phyloP scores from a whole-genome alignment of 2,888 invertebrate genomes.

The Osedax frankpressi region DNA sequence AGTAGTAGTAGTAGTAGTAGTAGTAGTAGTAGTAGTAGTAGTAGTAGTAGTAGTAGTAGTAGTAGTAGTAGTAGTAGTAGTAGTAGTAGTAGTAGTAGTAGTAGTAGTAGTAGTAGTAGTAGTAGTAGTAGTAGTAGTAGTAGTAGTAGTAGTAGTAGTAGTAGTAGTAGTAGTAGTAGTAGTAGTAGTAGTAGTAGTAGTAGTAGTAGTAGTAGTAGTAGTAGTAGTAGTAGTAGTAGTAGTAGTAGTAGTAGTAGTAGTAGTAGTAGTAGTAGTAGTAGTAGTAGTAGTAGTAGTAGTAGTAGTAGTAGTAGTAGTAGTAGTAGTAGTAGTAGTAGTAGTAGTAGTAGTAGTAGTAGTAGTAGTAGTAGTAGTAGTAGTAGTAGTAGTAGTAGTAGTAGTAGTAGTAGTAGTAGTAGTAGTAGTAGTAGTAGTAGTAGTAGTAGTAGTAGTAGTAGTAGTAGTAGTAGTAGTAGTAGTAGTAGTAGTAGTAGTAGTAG shows the following conservation, averaged over 20 bases:
- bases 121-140: neutral
- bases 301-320: neutral
- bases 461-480: neutral
- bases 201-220: neutral
- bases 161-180: neutral
- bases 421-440: neutral
- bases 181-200: neutral
- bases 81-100: neutral
- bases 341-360: neutral
- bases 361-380: neutral
- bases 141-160: neutral
- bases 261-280: neutral
- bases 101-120: neutral
- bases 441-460: neutral
- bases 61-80: neutral
- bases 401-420: neutral
- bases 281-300: neutral
- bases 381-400: neutral
- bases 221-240: neutral
- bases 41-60: neutral
- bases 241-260: neutral
- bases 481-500: neutral
- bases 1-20: neutral
- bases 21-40: neutral
- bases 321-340: neutral